Conservation (phyloP, 2,888 invertebrate species). For the Troides oblongomaculatus region DNA sequence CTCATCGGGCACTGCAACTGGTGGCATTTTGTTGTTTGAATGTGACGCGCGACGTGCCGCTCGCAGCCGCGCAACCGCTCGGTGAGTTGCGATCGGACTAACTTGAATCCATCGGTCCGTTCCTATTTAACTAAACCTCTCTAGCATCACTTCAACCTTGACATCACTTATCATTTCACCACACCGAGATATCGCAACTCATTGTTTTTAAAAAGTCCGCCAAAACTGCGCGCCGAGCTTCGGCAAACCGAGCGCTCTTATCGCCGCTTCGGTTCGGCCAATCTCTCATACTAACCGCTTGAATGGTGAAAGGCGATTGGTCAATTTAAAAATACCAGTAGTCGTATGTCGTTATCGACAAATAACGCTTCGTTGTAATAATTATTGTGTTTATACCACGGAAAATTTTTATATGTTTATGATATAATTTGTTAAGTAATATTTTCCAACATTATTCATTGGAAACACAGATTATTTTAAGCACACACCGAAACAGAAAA, state of each 20-base stretch:
- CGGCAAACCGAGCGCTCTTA: conserved; percentile 26
- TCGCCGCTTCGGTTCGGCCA: conserved; percentile 4
- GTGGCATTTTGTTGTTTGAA: conserved; percentile 59
- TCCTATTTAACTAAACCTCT: conserved; percentile 57
- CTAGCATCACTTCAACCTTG: conserved; percentile 52
- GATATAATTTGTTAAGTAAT: not conserved
- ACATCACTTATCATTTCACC: conserved; percentile 50
- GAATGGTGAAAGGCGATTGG: conserved; percentile 3
- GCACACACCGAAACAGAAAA: too few relatives aligned
- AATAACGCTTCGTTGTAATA: not conserved
- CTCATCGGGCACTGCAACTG: conserved; percentile 68
- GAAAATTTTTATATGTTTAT: too few relatives aligned
- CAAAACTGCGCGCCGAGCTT: conserved; percentile 28
- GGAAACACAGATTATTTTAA: too few relatives aligned
- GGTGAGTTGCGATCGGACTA: conserved; percentile 57
- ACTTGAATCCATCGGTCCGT: conserved; percentile 49
- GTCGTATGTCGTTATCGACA: not conserved
- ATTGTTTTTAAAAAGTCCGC: conserved; percentile 30
- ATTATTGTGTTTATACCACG: not conserved
- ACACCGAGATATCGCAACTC: conserved; percentile 27
- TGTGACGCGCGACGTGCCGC: conserved; percentile 27
- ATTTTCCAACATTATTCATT: not conserved
- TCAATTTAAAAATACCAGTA: conserved; percentile 3
- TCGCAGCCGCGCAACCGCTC: conserved; percentile 42
- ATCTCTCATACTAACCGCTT: not conserved